Evolutionary conservation across 2,113 vertebrate species (phyloP).

Genomic region (Channa maculata): DNA sequence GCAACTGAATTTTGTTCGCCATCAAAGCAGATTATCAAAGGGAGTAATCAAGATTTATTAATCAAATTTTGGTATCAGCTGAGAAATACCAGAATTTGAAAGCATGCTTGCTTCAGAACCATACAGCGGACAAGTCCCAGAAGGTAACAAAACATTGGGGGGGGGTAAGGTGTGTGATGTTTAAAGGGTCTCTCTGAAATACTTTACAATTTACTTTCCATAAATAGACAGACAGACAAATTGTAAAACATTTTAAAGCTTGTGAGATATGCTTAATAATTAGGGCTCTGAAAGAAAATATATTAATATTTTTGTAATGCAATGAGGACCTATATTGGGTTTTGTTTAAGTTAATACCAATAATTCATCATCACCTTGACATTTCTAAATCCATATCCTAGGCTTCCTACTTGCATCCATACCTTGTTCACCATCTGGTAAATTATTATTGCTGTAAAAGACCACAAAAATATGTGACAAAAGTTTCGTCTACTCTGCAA

Average conservation of each 20-base stretch:
- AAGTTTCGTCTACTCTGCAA: not conserved
- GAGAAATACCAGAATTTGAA: constrained; percentile 11
- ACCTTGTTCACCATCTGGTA: not conserved
- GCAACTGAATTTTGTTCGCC: constrained; percentile 49
- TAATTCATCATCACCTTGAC: no score
- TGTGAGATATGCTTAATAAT: not conserved
- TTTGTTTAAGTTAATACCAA: no score
- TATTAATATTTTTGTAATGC: no score
- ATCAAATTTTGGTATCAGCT: constrained; percentile 40
- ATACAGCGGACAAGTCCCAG: not conserved
- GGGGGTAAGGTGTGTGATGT: not conserved
- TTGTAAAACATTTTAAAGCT: no score
- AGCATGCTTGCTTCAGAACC: not conserved
- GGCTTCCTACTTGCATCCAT: no score
- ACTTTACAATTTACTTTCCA: no score
- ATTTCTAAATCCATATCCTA: no score
- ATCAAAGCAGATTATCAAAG: constrained; percentile 50
- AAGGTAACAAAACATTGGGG: not conserved
- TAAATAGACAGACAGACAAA: no score
- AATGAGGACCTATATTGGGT: no score
- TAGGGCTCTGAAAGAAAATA: not conserved
- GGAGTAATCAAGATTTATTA: constrained; percentile 19
- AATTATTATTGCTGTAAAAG: not conserved
- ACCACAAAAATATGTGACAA: not conserved
- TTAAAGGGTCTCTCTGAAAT: no score